Percentiles rank a stretch among this genome's conserved stretches.
These are phyloP conservation scores for Seriola dumerili DNA, from an alignment of 2,113 vertebrate species.

Conservation along the genomic window DNA sequence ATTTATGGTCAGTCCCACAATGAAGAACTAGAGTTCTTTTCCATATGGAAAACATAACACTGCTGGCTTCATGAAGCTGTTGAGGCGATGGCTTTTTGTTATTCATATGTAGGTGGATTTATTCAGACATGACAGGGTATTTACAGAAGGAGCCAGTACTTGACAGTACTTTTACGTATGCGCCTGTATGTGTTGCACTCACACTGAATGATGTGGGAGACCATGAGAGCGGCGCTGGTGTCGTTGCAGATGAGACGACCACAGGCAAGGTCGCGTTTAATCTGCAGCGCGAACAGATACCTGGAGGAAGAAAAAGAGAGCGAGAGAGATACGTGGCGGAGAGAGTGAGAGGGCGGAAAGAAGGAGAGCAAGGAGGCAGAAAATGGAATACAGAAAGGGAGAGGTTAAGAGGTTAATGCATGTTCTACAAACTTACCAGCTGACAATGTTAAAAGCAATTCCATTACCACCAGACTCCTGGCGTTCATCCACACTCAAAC, in stretches of 20 bases:
- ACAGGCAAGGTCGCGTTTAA: constrained; percentile 94
- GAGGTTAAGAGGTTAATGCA: constrained; percentile 23
- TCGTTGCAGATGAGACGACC: constrained; percentile 93
- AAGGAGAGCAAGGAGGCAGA: background rate
- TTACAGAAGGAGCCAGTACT: background rate
- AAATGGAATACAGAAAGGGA: background rate
- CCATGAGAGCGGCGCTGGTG: constrained; percentile 93
- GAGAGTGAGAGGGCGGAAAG: background rate
- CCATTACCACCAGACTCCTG: background rate
- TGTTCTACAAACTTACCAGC: background rate
- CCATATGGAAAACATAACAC: background rate
- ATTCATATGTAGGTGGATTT: background rate
- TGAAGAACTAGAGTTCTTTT: too few relatives aligned
- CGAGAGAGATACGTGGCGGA: background rate
- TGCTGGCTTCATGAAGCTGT: too few relatives aligned
- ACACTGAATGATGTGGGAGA: constrained; percentile 98
- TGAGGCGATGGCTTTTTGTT: too few relatives aligned
- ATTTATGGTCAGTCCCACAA: constrained; percentile 2
- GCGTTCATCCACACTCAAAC: background rate
- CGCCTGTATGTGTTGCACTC: constrained; percentile 70
- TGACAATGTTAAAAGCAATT: constrained; percentile 1
- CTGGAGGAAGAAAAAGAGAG: constrained; percentile 76
- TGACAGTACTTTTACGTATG: too few relatives aligned
- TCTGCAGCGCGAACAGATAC: constrained; percentile 98
- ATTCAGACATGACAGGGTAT: background rate